A percentile compares a stretch with the other conserved stretches of the same genome.
Conservation (phyloP, 2,113 vertebrate species). For the Ceyx margarethae region DNA sequence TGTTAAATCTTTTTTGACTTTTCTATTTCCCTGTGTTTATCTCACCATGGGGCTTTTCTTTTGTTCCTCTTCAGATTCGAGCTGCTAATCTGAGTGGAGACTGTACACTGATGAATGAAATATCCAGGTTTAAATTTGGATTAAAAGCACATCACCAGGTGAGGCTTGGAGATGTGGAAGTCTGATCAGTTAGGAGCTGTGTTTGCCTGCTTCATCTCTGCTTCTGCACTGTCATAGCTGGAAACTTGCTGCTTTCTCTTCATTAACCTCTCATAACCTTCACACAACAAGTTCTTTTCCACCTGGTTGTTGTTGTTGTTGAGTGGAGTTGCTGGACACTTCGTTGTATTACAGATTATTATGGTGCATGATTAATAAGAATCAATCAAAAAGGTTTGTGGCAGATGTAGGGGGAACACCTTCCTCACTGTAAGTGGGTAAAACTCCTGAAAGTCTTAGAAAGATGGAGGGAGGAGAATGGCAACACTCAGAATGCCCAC, state of each 20-base stretch:
- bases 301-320: neutral
- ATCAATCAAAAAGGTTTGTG: neutral
- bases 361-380: neutral
- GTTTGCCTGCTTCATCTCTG: neutral
- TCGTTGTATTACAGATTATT: neutral
- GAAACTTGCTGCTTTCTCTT: neutral
- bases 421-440: neutral
- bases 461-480: neutral
- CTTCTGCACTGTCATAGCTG: neutral
- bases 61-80: conserved; percentile 80
- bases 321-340: neutral
- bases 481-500: neutral
- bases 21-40: neutral
- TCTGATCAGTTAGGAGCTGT: neutral
- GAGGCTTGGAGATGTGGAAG: conserved; percentile 23
- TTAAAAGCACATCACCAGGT: conserved; percentile 94
- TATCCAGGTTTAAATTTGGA: conserved; percentile 87
- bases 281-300: neutral
- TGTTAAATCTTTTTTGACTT: neutral
- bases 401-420: neutral
- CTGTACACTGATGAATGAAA: conserved; percentile 87
- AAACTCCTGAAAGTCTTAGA: neutral
- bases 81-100: conserved; percentile 97
- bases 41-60: neutral
- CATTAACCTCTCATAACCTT: neutral